Evolutionary conservation across 2,888 invertebrate species (phyloP), one percentile per base, ranked within the genome.

Genomic region (Dasysyrphus albostriatus): DNA sequence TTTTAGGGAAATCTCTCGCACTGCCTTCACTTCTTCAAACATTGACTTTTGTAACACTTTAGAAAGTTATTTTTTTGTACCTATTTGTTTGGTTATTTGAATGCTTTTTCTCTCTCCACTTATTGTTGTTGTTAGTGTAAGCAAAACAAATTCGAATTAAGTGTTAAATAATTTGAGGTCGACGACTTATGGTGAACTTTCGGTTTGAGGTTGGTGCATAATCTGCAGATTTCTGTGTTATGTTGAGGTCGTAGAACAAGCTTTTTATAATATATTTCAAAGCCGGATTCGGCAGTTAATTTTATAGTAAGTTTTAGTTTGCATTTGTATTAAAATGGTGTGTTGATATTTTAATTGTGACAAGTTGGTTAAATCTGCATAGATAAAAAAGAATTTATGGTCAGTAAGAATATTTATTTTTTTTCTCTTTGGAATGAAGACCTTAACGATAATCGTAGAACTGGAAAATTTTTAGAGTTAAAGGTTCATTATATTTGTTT

Each of bases 141-240:
- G 42, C 29, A 44, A 44, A 70, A 63, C 49, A 69, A 19, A 37
- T 76, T 80, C 34, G 65, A 72, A 84, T 80, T 76, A 76, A 84
- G 76, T 84, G 80, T 84, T 80, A 84, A 84, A 84, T 84, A 84
- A 84, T 84, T 80, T 84, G 80, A 84, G 84, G 84, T 84, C 76
- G 80, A 84, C 76, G 84, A 84, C 84, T 80, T 76, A 76, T 47
- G 67, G 80, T 84, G 84, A 84, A 84, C 84, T 84, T 80, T 84
- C 75, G 32, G 84, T 75, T 84, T 51, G 79, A 84, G 84, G 80
- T 80, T 84, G 84, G 84, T 84, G 84, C 84, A 84, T 84, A 84
- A 80, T 84, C 80, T 84, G 84, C 80, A 76, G 84, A 84, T 80
- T 80, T 84, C 69, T 80, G 75, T 80, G 67, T 76, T 80, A 67